Base-by-base conservation (phyloP, 2,888 invertebrate species). In the Rotaria macrura region DNA sequence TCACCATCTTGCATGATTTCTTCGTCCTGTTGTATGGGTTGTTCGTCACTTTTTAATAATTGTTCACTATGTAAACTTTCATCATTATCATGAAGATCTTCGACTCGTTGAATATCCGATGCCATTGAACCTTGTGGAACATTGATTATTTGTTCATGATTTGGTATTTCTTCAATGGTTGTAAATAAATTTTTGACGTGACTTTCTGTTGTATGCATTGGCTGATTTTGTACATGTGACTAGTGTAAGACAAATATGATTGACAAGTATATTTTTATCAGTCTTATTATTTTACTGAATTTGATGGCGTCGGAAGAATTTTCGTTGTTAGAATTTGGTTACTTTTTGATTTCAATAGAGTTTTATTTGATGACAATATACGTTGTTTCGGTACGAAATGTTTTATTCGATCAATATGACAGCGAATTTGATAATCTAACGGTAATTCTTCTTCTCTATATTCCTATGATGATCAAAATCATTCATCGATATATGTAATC, bases 401-500 rank as follows among this genome's bases (percentile, higher is more conserved):
- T 40, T 79, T 79, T 0, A 29, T 3, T 43, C 43, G 40, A 79
- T 79, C 74, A 43, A 79, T 79, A 43, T 29, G 74, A 79, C 74
- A 79, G 9, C 74, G 74, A 40, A 79, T 40, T 43, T 79, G 74
- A 79, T 79, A 79, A 79, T 79, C 74, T 38, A 79, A 38, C 6
- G 74, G 74, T n/a, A 79, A 79, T 79, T 79, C 74, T 38, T 79
- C 74, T 79, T 79, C 74, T 43, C 43, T 79, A 40, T 79, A 79
- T 43, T 79, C 74, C 65, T 65, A 34, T 2, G 6, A 65, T 34
- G 34, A 9, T 7, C 34, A 14, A 65, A 12, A 34, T 65, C 4
- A 65, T 55, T n/a, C 7, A 55, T 17, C 34, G 14, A 47, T 12
- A 12, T 5, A 34, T 34, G 14, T 34, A 17, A 29, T 65, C 17